These are phyloP conservation scores for Eupsilia transversa DNA, from an alignment of 2,888 invertebrate genomes.

Conservation along the genomic window DNA sequence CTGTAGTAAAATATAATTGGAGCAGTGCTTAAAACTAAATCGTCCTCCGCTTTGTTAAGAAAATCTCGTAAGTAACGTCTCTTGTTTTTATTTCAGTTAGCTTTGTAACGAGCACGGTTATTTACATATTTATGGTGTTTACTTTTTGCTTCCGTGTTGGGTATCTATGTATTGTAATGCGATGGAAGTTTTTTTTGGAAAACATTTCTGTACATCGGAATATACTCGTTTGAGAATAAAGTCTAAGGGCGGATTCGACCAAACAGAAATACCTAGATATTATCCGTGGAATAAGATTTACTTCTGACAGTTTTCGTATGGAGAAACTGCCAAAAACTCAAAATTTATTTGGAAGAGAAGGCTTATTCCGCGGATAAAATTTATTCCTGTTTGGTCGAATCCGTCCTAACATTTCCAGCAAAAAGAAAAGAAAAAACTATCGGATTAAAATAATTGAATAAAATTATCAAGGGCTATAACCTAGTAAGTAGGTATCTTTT, in stretches of 20 bases:
- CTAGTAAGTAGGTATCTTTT: slow-evolving; percentile 30
- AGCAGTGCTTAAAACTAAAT: slow-evolving; percentile 67
- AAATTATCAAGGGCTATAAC: slow-evolving; percentile 9
- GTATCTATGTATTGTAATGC: slow-evolving; percentile 11
- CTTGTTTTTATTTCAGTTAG: slow-evolving; percentile 60
- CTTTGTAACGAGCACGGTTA: slow-evolving; percentile 50
- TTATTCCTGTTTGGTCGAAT: too few species aligned
- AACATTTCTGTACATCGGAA: too few species aligned
- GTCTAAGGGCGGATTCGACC: too few species aligned
- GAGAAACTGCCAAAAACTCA: too few species aligned
- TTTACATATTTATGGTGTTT: slow-evolving; percentile 52
- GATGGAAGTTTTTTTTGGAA: too few species aligned
- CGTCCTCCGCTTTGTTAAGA: slow-evolving; percentile 63
- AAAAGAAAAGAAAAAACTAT: background rate
- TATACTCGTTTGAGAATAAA: too few species aligned
- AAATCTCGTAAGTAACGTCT: slow-evolving; percentile 53
- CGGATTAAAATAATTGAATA: background rate
- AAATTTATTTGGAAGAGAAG: too few species aligned
- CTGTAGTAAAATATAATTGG: slow-evolving; percentile 63
- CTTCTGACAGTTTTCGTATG: too few species aligned
- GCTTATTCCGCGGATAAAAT: too few species aligned
- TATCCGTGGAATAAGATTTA: too few species aligned
- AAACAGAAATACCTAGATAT: too few species aligned
- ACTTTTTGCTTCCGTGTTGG: slow-evolving; percentile 13
- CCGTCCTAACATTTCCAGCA: too few species aligned